Evolutionary conservation across 2,888 invertebrate genomes (phyloP).

Genomic region (Stenotaenia linearis): DNA sequence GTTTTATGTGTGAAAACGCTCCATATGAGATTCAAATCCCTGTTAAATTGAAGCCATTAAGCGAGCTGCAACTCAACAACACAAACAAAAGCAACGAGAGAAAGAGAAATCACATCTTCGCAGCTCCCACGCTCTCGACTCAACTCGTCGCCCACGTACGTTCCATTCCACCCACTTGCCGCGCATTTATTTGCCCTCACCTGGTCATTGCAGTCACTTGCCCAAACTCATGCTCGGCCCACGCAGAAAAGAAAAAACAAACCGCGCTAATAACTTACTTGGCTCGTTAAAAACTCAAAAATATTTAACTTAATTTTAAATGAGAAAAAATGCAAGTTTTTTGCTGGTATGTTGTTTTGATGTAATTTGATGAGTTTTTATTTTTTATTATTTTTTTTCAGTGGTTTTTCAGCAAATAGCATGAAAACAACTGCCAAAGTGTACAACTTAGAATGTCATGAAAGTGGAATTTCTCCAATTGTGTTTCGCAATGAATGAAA

Average conservation of each 20-base stretch:
- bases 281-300: not conserved
- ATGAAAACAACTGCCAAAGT: no score
- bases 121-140: not conserved
- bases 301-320: not conserved
- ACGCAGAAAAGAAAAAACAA: not conserved
- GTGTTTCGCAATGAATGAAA: no score
- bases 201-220: not conserved
- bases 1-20: not conserved
- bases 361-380: no score
- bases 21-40: constrained; percentile 4
- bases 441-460: no score
- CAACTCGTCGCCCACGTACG: not conserved
- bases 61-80: not conserved
- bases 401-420: no score
- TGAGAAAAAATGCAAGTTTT: not conserved
- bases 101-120: not conserved
- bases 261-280: not conserved
- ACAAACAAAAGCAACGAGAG: not conserved
- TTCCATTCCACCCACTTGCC: not conserved
- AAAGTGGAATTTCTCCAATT: no score
- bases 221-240: not conserved
- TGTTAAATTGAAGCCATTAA: not conserved
- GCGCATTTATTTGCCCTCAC: not conserved
- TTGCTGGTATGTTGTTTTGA: no score
- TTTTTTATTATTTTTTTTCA: no score